Base-by-base conservation (phyloP, 1,140 invertebrate genomes). In the Hycleus phaleratus region DNA sequence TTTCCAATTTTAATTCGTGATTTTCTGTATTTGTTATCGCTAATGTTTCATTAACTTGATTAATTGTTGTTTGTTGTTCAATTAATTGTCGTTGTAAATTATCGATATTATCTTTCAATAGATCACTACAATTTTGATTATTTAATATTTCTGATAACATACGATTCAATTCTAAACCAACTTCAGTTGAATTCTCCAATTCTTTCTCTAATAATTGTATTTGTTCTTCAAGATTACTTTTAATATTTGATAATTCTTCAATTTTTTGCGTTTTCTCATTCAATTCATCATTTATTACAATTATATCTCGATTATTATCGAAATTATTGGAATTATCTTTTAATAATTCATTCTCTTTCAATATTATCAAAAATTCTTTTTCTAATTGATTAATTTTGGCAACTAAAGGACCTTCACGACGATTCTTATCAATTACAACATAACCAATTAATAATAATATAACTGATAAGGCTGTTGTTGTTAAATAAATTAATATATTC, bases 371-470 rank as follows among this genome's bases (percentile, higher is more conserved):
- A 4, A 75, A 72, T n/a, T 75, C 74, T 54, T 81, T 80, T 63
- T 85, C 83, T 38, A 85, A 70, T 59, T 80, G 73, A 70, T 85
- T 85, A 47, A 85, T 79, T 63, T 77, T 82, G 0, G 74, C 75
- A 26, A 85, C 76, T 3, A 85, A 70, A 9, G 75, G 73, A 25
- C 75, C 74, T 67, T 84, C 86, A 63, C 84, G 79, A 66, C 82
- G 81, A 64, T 77, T 82, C 68, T 85, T 88, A 73, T 87, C 86
- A 61, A 88, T 82, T 61, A 84, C 85, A 72, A 88, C 86, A 73
- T 87, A 87, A 24, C 84, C 85, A 50, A 88, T 79, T n/a, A 83
- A 81, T 66, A 90, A 88, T 53, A 87, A 70, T 10, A 89, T 70
- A 6, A 85, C 81, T 3, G 84, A 82, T 40, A 79, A 71, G n/a